Conservation (phyloP, 1,140 invertebrate genomes). For the Lycorma delicatula region DNA sequence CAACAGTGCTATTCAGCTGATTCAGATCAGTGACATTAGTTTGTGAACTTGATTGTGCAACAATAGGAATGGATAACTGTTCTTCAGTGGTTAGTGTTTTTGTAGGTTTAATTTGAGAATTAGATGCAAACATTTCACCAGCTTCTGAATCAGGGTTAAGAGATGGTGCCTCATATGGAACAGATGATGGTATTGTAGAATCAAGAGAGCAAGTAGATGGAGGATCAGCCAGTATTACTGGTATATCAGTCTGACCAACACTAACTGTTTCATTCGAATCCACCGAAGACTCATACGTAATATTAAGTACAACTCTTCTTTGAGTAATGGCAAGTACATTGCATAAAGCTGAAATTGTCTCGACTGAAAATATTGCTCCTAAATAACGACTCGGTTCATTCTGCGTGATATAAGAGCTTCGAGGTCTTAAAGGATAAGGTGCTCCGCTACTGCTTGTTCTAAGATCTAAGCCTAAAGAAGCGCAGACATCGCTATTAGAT, state of each 20-base stretch:
- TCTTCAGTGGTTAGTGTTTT: slow-evolving; percentile 36
- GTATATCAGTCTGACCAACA: neutral
- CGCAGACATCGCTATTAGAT: slow-evolving; percentile 45
- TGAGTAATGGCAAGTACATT: slow-evolving; percentile 57
- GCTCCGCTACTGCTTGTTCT: neutral
- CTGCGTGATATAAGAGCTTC: slow-evolving; percentile 35
- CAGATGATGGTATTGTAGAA: neutral
- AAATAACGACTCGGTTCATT: slow-evolving; percentile 21
- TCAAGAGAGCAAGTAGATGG: slow-evolving; percentile 12
- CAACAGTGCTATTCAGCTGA: too few species aligned
- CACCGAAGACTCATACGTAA: neutral
- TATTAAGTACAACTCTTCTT: slow-evolving; percentile 22
- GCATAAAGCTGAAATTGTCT: slow-evolving; percentile 66
- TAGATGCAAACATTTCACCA: neutral
- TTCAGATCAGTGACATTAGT: neutral
- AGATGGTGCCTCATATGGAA: neutral
- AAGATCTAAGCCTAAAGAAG: slow-evolving; percentile 43
- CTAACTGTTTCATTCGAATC: neutral
- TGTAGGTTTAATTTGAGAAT: slow-evolving; percentile 35
- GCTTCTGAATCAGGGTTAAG: neutral
- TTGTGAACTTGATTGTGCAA: neutral
- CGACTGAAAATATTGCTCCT: slow-evolving; percentile 30
- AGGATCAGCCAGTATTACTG: neutral
- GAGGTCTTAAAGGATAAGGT: slow-evolving; percentile 20
- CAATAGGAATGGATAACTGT: neutral